Percentiles rank a stretch among this genome's conserved stretches.
Evolutionary conservation across 2,113 vertebrate genomes (phyloP).

Genomic region (Panthera leo): DNA sequence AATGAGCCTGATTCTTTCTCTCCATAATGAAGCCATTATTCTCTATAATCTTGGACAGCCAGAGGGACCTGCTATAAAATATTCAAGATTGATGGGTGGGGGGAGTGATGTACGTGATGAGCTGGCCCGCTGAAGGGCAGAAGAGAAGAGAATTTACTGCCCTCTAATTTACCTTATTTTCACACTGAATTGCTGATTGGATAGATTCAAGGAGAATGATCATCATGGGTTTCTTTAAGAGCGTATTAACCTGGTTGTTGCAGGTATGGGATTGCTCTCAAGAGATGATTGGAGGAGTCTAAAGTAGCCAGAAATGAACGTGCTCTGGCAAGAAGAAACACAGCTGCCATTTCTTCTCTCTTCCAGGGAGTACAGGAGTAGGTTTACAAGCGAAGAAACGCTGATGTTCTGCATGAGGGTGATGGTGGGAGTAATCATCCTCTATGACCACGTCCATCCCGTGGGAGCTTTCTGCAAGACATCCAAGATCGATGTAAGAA

Average conservation of each 20-base stretch:
- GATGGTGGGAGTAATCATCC: constrained; percentile 99
- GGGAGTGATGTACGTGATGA: neutral
- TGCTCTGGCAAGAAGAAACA: neutral
- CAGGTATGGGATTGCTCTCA: constrained; percentile 26
- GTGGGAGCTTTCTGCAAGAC: constrained; percentile 98
- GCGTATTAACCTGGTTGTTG: neutral
- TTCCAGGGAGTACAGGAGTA: constrained; percentile 94
- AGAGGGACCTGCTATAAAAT: constrained; percentile 67
- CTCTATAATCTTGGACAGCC: constrained; percentile 59
- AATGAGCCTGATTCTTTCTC: constrained; percentile 53
- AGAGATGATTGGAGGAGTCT: neutral
- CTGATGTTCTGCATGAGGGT: constrained; percentile 98
- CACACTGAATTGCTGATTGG: constrained; percentile 31
- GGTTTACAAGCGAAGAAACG: constrained; percentile 97
- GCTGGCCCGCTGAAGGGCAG: constrained; percentile 5
- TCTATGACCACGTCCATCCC: constrained; percentile 98
- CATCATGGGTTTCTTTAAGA: constrained; percentile 19
- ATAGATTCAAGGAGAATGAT: neutral
- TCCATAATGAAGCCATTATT: constrained; percentile 66
- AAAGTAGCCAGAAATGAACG: neutral
- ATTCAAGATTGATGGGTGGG: constrained; percentile 56
- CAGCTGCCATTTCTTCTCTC: neutral
- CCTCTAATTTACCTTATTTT: constrained; percentile 47
- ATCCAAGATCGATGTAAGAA: constrained; percentile 97
- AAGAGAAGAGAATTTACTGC: constrained; percentile 36